phyloP scores from a whole-genome alignment of 2,113 vertebrate species.

The Mugil cephalus region DNA sequence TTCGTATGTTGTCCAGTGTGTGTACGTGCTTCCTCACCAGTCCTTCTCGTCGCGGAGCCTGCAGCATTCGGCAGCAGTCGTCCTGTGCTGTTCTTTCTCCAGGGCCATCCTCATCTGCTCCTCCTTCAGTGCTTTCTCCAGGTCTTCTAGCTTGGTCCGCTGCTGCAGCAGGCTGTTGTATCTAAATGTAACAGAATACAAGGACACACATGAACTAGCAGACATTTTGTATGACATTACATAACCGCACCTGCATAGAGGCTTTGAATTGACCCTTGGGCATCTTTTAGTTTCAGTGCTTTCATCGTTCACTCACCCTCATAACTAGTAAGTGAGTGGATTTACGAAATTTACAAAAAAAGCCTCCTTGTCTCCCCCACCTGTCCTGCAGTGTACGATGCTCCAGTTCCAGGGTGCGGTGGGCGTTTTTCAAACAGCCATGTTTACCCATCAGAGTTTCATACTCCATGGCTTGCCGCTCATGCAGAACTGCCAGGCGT shows the following conservation, averaged over 20 bases:
- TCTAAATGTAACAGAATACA: constrained; percentile 33
- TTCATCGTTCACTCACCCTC: too few species aligned
- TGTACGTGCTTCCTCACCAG: constrained; percentile 82
- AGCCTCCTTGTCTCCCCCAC: constrained; percentile 69
- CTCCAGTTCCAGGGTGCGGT: constrained; percentile 94
- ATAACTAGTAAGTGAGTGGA: not conserved
- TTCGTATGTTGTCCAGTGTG: accelerated
- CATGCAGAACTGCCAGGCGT: constrained; percentile 93
- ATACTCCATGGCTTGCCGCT: constrained; percentile 92
- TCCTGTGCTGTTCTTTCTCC: constrained; percentile 91
- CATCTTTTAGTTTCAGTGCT: not conserved
- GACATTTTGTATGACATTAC: too few species aligned
- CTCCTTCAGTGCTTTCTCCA: constrained; percentile 91
- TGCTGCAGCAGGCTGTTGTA: constrained; percentile 92
- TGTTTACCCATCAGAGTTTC: constrained; percentile 94
- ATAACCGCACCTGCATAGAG: not conserved
- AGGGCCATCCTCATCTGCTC: constrained; percentile 94
- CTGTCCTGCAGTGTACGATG: constrained; percentile 93
- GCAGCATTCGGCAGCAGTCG: constrained; percentile 88
- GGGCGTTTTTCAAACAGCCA: constrained; percentile 90
- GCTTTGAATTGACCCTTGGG: constrained; percentile 8
- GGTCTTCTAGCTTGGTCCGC: constrained; percentile 90
- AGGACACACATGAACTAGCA: not conserved
- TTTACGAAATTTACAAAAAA: accelerated
- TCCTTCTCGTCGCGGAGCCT: constrained; percentile 92